Evolutionary conservation across 2,113 vertebrate species (phyloP), one percentile per base, ranked within the genome.

Genomic region (Campylomormyrus numenius): DNA sequence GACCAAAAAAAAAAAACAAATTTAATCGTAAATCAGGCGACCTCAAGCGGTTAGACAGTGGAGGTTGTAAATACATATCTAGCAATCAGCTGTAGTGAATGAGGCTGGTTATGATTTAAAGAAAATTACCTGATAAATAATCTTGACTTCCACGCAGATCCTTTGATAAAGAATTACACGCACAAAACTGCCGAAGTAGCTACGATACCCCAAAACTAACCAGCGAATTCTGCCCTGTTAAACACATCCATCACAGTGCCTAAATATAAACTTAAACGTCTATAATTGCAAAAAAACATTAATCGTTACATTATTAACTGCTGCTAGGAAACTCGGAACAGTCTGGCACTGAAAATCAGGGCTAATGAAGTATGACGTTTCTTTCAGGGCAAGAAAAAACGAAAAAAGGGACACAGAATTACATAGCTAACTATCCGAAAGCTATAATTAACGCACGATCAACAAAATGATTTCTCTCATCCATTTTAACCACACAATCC

Each of bases 91-190:
- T 8, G 45, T 49, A 86, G 24, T 50, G 35, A 42, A 80, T 80
- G 35, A 80, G 70, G 31, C 31, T 48, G 19, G 39, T 1, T 42
- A 46, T 39, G 5, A 39, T 42, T 84, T 84, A 48, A 85, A 53
- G 6, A 50, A 52, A 52, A 87, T 56, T 87, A 87, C 85, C 85
- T 87, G 85, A 53, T 13, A 87, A n/a, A 66, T 27, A 56, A 56
- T 70, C 62, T 70, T 70, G 62, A 70, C 27, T 31, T 87, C 85
- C 85, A 52, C 13, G 31, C 48, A 87, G 49, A 53, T 53, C 15
- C 49, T 87, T 35, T 50, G 84, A 35, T 31, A 53, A 39, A 53
- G n/a, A 15, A 11, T 50, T 48, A 85, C 13, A 87, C 39, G 45
- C 45, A 46, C 83, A 85, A 80, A 77, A 45, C 21, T 48, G 31